Percentiles rank a stretch among this genome's conserved stretches.
Conservation (phyloP, 2,113 vertebrate species). For the Danio rerio region DNA sequence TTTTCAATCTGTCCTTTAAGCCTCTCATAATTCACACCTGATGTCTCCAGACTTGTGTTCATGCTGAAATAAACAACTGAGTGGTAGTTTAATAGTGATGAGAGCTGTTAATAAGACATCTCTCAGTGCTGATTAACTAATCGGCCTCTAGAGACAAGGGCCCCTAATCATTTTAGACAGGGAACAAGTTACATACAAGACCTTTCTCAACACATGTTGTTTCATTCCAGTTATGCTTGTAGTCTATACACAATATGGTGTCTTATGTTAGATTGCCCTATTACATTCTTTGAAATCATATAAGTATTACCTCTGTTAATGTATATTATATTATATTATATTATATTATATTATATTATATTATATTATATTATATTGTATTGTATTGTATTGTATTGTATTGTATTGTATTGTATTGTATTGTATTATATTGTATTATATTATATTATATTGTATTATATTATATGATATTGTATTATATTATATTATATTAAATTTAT, state of each 20-base stretch:
- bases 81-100: constrained; percentile 19
- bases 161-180: constrained; percentile 70
- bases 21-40: constrained; percentile 34
- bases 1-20: constrained; percentile 32
- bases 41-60: constrained; percentile 14
- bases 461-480: no score
- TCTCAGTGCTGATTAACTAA: constrained; percentile 67
- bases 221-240: not conserved
- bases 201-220: not conserved
- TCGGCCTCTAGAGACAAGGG: constrained; percentile 66
- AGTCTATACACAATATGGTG: not conserved
- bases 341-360: no score
- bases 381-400: no score
- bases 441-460: no score
- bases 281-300: no score
- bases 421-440: no score
- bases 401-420: no score
- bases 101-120: constrained; percentile 25
- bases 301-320: no score
- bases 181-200: constrained; percentile 57
- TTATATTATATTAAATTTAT: no score
- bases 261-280: not conserved
- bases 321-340: no score
- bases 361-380: no score
- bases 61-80: constrained; percentile 13